Percentiles rank a stretch among this genome's conserved stretches.
Conservation (phyloP, 2,888 invertebrate species). For the Branchipolynoe longqiensis region DNA sequence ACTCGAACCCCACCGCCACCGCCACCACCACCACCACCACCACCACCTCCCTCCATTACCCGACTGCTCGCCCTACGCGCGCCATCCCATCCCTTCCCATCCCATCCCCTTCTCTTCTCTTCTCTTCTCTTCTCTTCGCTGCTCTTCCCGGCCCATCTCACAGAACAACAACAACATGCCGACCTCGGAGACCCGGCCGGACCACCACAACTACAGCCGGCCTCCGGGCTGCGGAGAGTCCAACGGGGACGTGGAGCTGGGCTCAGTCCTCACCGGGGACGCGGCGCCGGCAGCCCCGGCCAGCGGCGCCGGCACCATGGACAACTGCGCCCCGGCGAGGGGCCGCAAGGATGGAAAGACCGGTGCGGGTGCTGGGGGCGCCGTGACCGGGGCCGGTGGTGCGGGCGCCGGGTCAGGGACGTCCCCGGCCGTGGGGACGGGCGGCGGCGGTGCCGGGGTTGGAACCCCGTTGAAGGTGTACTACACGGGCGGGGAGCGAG, state of each 20-base stretch:
- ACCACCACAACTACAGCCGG: slow-evolving; percentile 49
- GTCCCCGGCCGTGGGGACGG: too few relatives aligned
- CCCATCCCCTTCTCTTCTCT: too few relatives aligned
- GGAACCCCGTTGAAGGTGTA: slow-evolving; percentile 8
- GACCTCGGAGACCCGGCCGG: not conserved
- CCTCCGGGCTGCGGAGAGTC: slow-evolving; percentile 31
- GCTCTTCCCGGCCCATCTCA: too few relatives aligned
- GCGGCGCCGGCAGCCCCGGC: not conserved
- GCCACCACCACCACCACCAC: too few relatives aligned
- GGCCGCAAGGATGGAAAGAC: not conserved
- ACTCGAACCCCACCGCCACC: too few relatives aligned
- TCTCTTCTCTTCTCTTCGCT: too few relatives aligned
- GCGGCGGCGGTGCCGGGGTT: not conserved
- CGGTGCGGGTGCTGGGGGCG: not conserved
- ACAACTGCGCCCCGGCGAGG: not conserved
- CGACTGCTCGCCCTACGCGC: too few relatives aligned
- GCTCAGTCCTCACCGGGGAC: not conserved
- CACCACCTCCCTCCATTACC: too few relatives aligned
- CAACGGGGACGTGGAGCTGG: slow-evolving; percentile 42
- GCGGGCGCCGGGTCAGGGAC: not conserved
- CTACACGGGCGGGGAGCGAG: not conserved
- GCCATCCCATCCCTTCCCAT: too few relatives aligned
- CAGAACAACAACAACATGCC: too few relatives aligned
- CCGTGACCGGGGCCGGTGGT: not conserved
- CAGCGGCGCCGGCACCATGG: not conserved